Conservation (phyloP, 1,140 invertebrate genomes). For the Nixonia krombeini region DNA sequence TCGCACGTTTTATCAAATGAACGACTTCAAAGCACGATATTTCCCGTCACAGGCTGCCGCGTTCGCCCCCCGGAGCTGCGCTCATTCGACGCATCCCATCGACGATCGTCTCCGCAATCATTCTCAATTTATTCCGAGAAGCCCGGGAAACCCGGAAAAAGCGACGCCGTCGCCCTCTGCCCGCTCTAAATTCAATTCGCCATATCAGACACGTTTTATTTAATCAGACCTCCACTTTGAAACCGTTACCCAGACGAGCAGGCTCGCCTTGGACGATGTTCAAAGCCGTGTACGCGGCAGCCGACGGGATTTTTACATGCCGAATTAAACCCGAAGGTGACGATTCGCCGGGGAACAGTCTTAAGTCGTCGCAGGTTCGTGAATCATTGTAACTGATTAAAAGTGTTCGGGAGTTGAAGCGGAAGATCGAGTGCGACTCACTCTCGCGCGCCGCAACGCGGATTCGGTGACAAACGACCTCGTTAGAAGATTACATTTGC, state of each 20-base stretch:
- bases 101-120: slow-evolving; percentile 57
- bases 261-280: slow-evolving; percentile 55
- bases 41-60: slow-evolving; percentile 10
- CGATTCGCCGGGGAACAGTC: not conserved
- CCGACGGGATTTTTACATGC: slow-evolving; percentile 18
- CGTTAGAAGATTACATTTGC: slow-evolving; percentile 56
- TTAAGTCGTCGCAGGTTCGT: slow-evolving; percentile 5
- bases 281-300: slow-evolving; percentile 45
- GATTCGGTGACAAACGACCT: slow-evolving; percentile 54
- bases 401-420: not conserved
- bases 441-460: not conserved
- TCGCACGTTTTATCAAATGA: slow-evolving; percentile 11
- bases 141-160: slow-evolving; percentile 21
- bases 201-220: slow-evolving; percentile 69
- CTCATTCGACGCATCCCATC: slow-evolving; percentile 52
- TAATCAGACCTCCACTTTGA: slow-evolving; percentile 55
- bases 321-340: slow-evolving; percentile 11
- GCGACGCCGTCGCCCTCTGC: slow-evolving; percentile 16
- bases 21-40: slow-evolving; percentile 25
- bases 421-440: slow-evolving; percentile 2
- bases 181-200: slow-evolving; percentile 65
- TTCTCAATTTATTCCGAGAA: slow-evolving; percentile 61
- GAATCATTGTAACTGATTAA: slow-evolving; percentile 34
- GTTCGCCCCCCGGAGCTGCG: slow-evolving; percentile 34
- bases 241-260: slow-evolving; percentile 27